Evolutionary conservation across 2,113 vertebrate genomes (phyloP).

Genomic region (Erpornis zantholeuca): DNA sequence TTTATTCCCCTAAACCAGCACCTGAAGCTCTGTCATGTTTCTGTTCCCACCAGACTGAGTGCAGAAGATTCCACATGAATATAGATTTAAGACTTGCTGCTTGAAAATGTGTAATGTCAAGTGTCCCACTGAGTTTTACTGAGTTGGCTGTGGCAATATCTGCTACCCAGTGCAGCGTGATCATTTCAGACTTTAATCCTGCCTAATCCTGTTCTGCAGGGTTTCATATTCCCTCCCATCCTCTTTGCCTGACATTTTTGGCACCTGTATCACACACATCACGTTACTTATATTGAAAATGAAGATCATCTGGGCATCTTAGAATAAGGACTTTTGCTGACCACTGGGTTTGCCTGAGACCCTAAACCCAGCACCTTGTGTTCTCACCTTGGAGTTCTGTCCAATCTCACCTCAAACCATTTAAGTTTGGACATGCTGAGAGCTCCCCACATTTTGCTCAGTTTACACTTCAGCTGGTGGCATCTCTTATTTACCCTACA

Average conservation of each 20-base stretch:
- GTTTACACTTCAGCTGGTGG: background rate
- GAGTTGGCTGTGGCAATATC: slow-evolving; percentile 17
- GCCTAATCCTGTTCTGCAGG: slow-evolving; percentile 11
- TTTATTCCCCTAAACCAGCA: background rate
- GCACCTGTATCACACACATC: background rate
- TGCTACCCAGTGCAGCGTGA: background rate
- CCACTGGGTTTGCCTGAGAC: background rate
- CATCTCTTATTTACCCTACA: slow-evolving; percentile 3
- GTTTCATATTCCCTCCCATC: background rate
- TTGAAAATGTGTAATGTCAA: slow-evolving; percentile 45
- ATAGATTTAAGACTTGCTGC: slow-evolving; percentile 33
- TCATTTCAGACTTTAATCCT: slow-evolving; percentile 45
- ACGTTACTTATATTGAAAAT: background rate
- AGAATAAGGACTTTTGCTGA: background rate
- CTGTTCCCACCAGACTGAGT: background rate
- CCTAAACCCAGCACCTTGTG: background rate
- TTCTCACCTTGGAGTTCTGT: background rate
- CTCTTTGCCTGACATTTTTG: background rate
- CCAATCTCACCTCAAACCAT: background rate
- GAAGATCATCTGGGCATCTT: background rate
- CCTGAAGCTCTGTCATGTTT: background rate
- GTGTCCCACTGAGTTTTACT: slow-evolving; percentile 28
- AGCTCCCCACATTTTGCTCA: background rate
- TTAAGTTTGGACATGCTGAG: background rate
- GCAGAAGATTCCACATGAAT: slow-evolving; percentile 6